Base-by-base conservation (phyloP, 2,113 vertebrate genomes). In the Gambusia affinis region DNA sequence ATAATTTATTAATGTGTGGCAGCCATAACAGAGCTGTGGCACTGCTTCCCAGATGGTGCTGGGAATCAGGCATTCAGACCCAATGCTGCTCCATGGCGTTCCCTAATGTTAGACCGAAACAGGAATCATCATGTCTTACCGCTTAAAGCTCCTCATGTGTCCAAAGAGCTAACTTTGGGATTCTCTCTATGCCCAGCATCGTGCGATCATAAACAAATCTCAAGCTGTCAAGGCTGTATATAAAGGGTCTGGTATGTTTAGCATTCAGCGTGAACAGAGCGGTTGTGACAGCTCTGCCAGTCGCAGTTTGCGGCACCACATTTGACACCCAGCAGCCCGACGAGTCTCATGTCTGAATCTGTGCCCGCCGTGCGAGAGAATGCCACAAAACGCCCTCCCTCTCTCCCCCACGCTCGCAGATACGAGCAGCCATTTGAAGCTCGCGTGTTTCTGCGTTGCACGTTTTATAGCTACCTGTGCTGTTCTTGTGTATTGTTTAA, bases 261-360 rank as follows among this genome's bases (percentile, higher is more conserved):
- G 76, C 29, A 22, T 62, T 74, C 63, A 70, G 70, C 66, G 29
- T 67, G 39, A 67, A 77, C 35, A 72, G 64, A 64, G 65, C 8
- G 30, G 54, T 8, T 42, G 44, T 67, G 78, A 75, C 60, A 22
- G 19, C 85, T 47, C 70, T 70, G 69, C 79, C 67, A 60, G 81
- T 73, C 51, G 5, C 70, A 4, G 31, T 47, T 69, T 72, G 54
- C 44, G 60, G 81, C 77, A 33, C 78, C 64, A 67, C 67, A 61
- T 73, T 67, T 67, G 64, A 83, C 72, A 81, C 79, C 27, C 24
- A 28, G 47, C 63, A 62, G 80, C 35, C 42, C 67, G n/a, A 35
- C 29, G 14, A 51, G 69, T 63, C 61, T 75, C 5, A 0, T 31
- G 61, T 76, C 75, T 79, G 67, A 81, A 70, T 81, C 67, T 79